Base-by-base conservation (phyloP, 2,797 vertebrate species). In the Zonotrichia albicollis region DNA sequence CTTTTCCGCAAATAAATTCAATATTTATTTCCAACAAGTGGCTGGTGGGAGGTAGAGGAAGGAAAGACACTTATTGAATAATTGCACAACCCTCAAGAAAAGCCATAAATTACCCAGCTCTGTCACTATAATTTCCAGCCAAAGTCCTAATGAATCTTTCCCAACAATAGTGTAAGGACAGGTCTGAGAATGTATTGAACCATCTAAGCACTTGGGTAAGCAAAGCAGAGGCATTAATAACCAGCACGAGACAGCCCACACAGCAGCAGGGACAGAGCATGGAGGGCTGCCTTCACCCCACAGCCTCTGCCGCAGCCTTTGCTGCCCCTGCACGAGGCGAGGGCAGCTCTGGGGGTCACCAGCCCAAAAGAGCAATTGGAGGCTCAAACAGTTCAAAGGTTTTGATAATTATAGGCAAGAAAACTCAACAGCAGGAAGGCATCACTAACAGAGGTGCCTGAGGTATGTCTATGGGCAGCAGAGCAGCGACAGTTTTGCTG, bases 101-200 rank as follows among this genome's bases (percentile, higher is more conserved):
- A 95, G 78, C 74, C 92, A 96, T 97, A 96, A 97, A 96, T 97
- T 97, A 97, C 93, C 84, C 90, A 83, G 90, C 89, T 93, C 87
- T 96, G 96, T 95, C 96, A 96, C 95, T 96, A 93, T 97, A 96
- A 97, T 96, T 97, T 96, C 96, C 94, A 97, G 87, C 85, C 60
- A 11, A 96, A 94, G 93, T 95, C 94, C 94, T 95, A 97, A 97
- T 97, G 96, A 97, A 97, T 97, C 97, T 97, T 96, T 95, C 87
- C 81, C 90, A 97, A 97, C 96, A 97, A 97, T 97, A 95, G 95
- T 83, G 71, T 95, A 93, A 96, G 94, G 96, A 96, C 96, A 97
- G 95, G 94, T 90, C 86, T 94, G 95, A 93, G 95, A 95, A 96
- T 83, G 76, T 94, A 97, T 97, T 97, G 97, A 96, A 94, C 96